Base-by-base conservation (phyloP, 2,797 vertebrate species). In the Bradypodion pumilum region DNA sequence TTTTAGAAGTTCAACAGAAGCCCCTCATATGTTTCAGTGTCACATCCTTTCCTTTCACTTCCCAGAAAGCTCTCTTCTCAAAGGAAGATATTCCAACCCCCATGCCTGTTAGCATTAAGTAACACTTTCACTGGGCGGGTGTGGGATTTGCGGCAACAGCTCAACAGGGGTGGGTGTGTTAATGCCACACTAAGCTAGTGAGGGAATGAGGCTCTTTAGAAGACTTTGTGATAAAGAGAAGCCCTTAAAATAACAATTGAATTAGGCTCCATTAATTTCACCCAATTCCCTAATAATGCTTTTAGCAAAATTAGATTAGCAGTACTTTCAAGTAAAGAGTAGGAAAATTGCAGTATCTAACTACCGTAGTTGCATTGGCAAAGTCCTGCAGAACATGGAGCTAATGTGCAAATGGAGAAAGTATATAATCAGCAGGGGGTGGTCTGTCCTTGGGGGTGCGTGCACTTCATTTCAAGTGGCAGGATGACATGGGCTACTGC, bases 261-360 rank as follows among this genome's bases (percentile, higher is more conserved):
- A 94, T 91, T 92, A 91, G 90, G 89, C 88, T 92, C 91, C 89
- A 92, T 94, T 94, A 92, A 94, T 93, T 94, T 91, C 90, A 76
- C 88, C 92, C 93, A 94, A 92, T 94, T 91, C 89, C 81, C 85
- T 93, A 85, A 84, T 72, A 89, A 80, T 80, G 92, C 92, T 89
- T 90, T 88, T 83, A 91, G 93, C 91, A 92, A 93, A 78, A 91
- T 88, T 85, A 94, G 82, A 65, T 82, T 89, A 75, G 89, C 94
- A 92, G 91, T 92, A 92, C 90, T 92, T 42, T 72, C n/a, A 79
- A 78, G 68, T 89, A 77, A 80, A 82, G 86, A 90, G 85, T n/a
- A 27, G 52, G 83, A 88, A 88, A 91, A 85, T 83, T 82, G 68
- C 79, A 85, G 79, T 21, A 77, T 74, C 78, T 81, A 76, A 81